phyloP scores from a whole-genome alignment of 2,888 invertebrate genomes.

The Chydorus sphaericus region DNA sequence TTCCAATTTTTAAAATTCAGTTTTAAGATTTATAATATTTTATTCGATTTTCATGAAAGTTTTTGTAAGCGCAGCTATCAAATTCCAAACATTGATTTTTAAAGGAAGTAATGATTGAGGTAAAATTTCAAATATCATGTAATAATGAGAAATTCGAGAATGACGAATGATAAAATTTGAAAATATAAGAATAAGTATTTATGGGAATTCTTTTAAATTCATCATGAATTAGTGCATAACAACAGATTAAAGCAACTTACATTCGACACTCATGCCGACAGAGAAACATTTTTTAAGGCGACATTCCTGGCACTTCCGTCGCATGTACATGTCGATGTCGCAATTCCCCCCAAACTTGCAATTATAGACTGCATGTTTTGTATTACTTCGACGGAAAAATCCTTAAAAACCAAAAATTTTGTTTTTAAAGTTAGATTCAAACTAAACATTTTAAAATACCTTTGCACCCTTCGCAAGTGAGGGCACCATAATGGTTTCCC shows the following conservation, averaged over 20 bases:
- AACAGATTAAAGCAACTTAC: conserved; percentile 36
- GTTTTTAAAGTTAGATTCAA: neutral
- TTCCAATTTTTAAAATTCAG: too few species aligned
- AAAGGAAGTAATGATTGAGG: too few species aligned
- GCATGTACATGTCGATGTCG: conserved; percentile 99
- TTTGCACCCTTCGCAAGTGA: conserved; percentile 98
- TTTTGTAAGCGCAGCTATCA: too few species aligned
- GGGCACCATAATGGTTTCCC: conserved; percentile 96
- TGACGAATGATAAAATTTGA: conserved; percentile 7
- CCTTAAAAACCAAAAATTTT: conserved; percentile 40
- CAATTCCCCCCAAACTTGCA: conserved; percentile 97
- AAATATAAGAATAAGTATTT: neutral
- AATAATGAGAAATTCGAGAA: too few species aligned
- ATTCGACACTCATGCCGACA: conserved; percentile 97
- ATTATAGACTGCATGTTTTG: conserved; percentile 91
- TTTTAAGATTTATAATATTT: too few species aligned
- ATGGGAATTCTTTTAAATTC: neutral
- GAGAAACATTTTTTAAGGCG: conserved; percentile 90
- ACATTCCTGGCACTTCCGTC: conserved; percentile 96
- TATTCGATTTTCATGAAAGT: too few species aligned
- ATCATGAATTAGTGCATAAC: neutral
- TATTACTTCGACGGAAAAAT: conserved; percentile 95
- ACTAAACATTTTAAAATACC: conserved; percentile 41
- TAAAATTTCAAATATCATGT: too few species aligned
- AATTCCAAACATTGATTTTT: too few species aligned